Evolutionary conservation across 2,888 invertebrate genomes (phyloP).

Genomic region (Mesorhabditis spiculigera): DNA sequence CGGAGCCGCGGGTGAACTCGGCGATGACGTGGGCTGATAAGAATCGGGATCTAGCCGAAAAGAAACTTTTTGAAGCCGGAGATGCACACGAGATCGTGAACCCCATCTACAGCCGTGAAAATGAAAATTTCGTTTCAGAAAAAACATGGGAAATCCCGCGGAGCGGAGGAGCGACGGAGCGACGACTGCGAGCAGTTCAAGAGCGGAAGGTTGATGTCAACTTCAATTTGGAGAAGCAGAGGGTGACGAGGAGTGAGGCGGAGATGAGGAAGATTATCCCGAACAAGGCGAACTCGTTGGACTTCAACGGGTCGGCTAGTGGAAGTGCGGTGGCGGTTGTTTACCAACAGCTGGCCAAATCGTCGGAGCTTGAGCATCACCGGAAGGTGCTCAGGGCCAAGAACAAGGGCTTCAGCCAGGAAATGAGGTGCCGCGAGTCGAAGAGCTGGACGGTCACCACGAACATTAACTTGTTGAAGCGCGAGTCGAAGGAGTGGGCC

Average conservation of each 20-base stretch:
- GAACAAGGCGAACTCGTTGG: conserved; percentile 15
- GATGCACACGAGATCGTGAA: conserved; percentile 42
- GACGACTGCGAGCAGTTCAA: conserved; percentile 25
- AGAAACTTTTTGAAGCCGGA: conserved; percentile 27
- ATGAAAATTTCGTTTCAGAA: conserved; percentile 17
- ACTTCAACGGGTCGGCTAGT: background rate
- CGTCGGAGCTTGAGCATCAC: background rate
- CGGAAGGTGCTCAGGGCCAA: conserved; percentile 21
- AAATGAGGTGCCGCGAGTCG: conserved; percentile 24
- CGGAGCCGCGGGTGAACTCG: background rate
- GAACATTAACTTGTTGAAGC: conserved; percentile 16
- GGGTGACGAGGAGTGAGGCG: conserved; percentile 27
- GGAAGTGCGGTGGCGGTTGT: background rate
- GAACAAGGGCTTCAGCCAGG: conserved; percentile 23
- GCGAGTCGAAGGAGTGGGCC: background rate
- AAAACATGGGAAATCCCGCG: conserved; percentile 31
- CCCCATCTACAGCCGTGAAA: conserved; percentile 35
- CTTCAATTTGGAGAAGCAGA: conserved; percentile 25
- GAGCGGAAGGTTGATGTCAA: conserved; percentile 16
- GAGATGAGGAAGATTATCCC: conserved; percentile 27
- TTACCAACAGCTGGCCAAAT: background rate
- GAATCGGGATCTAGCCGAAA: conserved; percentile 24
- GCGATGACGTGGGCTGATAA: too few relatives aligned
- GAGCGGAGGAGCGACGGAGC: conserved; percentile 29
- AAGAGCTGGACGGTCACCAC: conserved; percentile 12